phyloP scores from a whole-genome alignment of 2,888 invertebrate species.

The Drosophila lacicola region DNA sequence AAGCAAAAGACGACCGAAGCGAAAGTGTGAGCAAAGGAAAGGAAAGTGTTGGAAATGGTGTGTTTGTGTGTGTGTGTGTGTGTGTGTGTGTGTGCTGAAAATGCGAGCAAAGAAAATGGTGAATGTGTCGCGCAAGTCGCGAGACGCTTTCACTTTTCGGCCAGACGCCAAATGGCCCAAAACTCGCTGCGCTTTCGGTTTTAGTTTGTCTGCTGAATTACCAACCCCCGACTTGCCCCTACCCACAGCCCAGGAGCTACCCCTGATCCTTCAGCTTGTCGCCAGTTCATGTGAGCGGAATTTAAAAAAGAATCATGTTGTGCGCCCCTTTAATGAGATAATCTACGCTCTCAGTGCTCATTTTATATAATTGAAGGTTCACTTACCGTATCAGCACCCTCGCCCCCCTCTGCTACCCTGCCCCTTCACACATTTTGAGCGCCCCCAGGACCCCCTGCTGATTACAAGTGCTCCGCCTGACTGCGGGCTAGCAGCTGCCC shows the following conservation, averaged over 20 bases:
- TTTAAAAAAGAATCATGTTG: constrained; percentile 56
- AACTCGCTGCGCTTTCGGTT: constrained; percentile 38
- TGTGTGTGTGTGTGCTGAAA: constrained; percentile 22
- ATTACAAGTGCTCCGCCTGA: constrained; percentile 49
- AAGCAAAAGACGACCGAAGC: constrained; percentile 56
- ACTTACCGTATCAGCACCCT: constrained; percentile 53
- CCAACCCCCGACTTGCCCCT: neutral
- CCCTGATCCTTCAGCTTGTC: constrained; percentile 6
- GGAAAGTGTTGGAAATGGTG: neutral
- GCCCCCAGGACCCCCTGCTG: constrained; percentile 35
- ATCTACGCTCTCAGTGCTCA: constrained; percentile 74
- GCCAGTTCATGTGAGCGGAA: constrained; percentile 65
- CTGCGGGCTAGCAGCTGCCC: constrained; percentile 9
- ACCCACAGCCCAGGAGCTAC: neutral
- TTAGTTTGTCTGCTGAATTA: constrained; percentile 43
- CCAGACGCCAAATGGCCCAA: constrained; percentile 51
- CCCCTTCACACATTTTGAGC: neutral
- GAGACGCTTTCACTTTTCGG: constrained; percentile 64
- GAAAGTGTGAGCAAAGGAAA: constrained; percentile 42
- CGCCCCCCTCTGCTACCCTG: neutral
- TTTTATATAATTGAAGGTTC: constrained; percentile 79
- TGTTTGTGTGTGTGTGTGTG: constrained; percentile 2
- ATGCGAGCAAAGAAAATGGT: constrained; percentile 36
- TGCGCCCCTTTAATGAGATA: constrained; percentile 81
- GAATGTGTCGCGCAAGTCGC: constrained; percentile 71